Percentiles rank a stretch among this genome's conserved stretches.
Evolutionary conservation across 2,113 vertebrate species (phyloP).

Genomic region (Dryoscopus gambensis): DNA sequence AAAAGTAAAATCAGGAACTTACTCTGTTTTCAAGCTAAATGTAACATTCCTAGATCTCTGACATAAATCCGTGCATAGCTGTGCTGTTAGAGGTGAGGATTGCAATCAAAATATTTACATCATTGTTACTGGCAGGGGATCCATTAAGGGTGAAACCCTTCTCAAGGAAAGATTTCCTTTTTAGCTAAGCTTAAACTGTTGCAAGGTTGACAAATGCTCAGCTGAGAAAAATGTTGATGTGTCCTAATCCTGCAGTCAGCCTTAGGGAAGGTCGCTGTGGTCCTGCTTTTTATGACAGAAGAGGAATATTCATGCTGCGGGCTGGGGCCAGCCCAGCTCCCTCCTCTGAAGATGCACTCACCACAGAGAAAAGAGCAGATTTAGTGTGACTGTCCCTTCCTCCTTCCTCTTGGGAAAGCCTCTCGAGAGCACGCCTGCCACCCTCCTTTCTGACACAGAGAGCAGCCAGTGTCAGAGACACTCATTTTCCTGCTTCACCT

Average conservation of each 20-base stretch:
- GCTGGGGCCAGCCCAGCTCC: background rate
- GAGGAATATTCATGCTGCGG: background rate
- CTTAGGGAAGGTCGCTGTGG: background rate
- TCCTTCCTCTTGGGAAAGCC: background rate
- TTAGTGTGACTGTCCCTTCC: background rate
- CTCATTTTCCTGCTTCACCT: background rate
- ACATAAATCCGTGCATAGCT: background rate
- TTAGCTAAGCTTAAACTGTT: background rate
- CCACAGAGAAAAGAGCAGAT: background rate
- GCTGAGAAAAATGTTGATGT: background rate
- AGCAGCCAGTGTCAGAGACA: background rate
- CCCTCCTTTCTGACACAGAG: background rate
- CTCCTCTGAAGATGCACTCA: background rate
- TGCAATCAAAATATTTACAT: background rate
- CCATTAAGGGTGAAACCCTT: background rate
- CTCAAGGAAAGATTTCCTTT: background rate
- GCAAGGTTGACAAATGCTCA: background rate
- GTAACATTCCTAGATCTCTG: background rate
- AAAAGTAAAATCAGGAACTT: background rate
- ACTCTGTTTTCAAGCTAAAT: background rate
- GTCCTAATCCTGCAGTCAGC: background rate
- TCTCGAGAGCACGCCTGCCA: background rate
- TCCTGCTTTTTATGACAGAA: background rate
- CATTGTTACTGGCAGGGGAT: background rate
- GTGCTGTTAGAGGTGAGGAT: background rate